Conservation (phyloP, 2,113 vertebrate genomes). For the Rhea americana region DNA sequence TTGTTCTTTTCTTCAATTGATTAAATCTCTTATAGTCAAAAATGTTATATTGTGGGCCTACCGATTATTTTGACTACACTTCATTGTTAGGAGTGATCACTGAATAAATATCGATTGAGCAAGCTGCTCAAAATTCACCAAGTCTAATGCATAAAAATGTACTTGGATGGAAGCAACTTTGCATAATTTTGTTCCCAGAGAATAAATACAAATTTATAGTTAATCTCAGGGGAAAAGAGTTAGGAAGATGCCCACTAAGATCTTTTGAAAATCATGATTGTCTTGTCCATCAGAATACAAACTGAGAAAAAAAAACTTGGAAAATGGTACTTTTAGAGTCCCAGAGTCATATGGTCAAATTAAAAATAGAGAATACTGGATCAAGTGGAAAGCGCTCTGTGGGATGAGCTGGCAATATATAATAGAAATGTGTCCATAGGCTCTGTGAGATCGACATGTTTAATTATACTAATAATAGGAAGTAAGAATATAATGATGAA, state of each 20-base stretch:
- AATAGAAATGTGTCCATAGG: slow-evolving; percentile 26
- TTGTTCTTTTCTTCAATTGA: slow-evolving; percentile 18
- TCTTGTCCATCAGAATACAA: not conserved
- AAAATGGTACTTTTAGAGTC: not conserved
- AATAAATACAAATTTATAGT: not conserved
- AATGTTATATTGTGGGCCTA: not conserved
- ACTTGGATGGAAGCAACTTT: not conserved
- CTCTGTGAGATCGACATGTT: slow-evolving; percentile 37
- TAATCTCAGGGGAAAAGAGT: not conserved
- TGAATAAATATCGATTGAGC: not conserved
- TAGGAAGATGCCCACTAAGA: not conserved
- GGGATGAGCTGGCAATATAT: not conserved
- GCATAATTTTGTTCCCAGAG: not conserved
- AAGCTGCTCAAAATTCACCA: slow-evolving; percentile 19
- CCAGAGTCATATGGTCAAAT: not conserved
- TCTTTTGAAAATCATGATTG: not conserved
- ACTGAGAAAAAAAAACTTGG: not conserved
- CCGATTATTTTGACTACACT: not conserved
- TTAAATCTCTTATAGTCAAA: slow-evolving; percentile 29
- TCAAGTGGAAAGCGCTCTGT: not conserved
- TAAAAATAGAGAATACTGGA: not conserved
- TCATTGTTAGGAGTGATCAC: not conserved
- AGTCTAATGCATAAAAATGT: not conserved
- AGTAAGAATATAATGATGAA: slow-evolving; percentile 8
- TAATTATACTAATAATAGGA: slow-evolving; percentile 45